Conservation (phyloP, 2,888 invertebrate genomes). For the Balanococcus diminutus region DNA sequence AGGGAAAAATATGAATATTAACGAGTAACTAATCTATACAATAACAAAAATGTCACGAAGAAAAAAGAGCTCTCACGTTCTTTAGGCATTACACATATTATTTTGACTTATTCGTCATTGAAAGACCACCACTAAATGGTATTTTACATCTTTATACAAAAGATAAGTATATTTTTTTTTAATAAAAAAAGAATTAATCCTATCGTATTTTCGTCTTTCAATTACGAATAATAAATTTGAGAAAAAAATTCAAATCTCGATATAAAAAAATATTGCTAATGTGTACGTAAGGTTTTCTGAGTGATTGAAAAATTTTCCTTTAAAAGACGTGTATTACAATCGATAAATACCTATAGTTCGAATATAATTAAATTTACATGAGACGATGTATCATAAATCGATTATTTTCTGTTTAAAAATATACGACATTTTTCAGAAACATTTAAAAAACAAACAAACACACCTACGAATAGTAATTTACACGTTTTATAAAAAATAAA, state of each 20-base stretch:
- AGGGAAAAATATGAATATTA: conserved; percentile 15
- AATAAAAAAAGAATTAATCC: neutral
- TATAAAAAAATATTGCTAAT: conserved; percentile 8
- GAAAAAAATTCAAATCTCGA: neutral
- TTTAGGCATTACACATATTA: conserved; percentile 33
- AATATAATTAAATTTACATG: conserved; percentile 30
- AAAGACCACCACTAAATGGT: neutral
- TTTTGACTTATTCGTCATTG: neutral
- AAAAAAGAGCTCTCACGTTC: conserved; percentile 49
- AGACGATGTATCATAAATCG: conserved; percentile 6
- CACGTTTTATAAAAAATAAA: conserved; percentile 36
- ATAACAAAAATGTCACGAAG: conserved; percentile 48
- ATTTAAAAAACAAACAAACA: conserved; percentile 5
- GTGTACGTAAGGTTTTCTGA: neutral
- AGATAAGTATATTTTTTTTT: neutral
- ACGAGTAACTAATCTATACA: conserved; percentile 46
- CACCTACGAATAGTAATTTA: conserved; percentile 27
- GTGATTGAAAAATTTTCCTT: neutral
- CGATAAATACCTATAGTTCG: neutral
- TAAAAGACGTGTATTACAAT: neutral
- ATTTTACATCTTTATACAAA: neutral
- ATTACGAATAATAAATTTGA: neutral
- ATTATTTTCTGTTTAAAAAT: conserved; percentile 17
- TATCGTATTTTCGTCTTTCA: neutral
- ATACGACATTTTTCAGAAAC: conserved; percentile 25